A percentile compares a stretch with the other conserved stretches of the same genome.
These are phyloP conservation scores for Micropoecilia bifurca DNA, from an alignment of 2,797 vertebrate species.

Conservation along the genomic window DNA sequence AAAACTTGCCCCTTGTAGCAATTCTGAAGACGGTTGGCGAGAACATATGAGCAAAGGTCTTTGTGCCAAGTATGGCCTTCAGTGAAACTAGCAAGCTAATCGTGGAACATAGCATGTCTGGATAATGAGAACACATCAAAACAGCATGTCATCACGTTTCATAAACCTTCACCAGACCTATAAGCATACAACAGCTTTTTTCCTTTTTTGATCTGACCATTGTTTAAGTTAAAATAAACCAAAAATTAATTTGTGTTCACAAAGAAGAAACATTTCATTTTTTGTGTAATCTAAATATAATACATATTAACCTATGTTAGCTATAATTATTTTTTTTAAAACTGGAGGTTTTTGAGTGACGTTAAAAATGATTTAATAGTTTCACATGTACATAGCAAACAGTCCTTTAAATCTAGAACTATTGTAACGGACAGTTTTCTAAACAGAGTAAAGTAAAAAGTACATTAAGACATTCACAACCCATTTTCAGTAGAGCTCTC, in stretches of 20 bases:
- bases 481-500: not conserved
- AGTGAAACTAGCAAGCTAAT: slow-evolving; percentile 33
- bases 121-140: slow-evolving; percentile 41
- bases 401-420: not conserved
- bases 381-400: not conserved
- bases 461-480: not conserved
- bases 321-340: not conserved
- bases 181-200: not conserved
- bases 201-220: not conserved
- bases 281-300: not conserved
- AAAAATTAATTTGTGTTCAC: not conserved
- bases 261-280: not conserved
- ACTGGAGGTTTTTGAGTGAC: not conserved
- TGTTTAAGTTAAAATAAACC: not conserved
- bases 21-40: slow-evolving; percentile 35
- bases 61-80: slow-evolving; percentile 14
- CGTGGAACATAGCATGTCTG: slow-evolving; percentile 12
- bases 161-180: slow-evolving; percentile 9
- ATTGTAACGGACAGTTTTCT: not conserved
- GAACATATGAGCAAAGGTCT: slow-evolving; percentile 35
- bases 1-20: slow-evolving; percentile 35
- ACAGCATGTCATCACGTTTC: slow-evolving; percentile 25
- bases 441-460: not conserved
- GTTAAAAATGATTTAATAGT: not conserved
- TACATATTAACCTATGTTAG: not conserved